Evolutionary conservation across 2,113 vertebrate species (phyloP), one percentile per base, ranked within the genome.

Genomic region (Pangasianodon gigas): DNA sequence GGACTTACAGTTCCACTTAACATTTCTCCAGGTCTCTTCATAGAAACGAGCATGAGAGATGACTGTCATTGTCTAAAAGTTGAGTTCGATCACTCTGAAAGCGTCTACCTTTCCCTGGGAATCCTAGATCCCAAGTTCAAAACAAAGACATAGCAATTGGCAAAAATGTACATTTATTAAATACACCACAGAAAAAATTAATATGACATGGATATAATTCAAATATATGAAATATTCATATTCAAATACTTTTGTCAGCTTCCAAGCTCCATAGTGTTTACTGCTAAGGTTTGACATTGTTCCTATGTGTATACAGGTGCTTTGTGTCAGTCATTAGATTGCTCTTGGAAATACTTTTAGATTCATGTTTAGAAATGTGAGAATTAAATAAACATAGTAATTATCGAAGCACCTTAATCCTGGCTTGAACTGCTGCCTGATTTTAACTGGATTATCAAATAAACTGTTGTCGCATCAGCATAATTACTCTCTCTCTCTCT

Each of bases 381-480:
- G 56, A 60, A 75, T 60, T 75, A 87, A 87, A 62, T 79, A 87
- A 62, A 80, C 56, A 58, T 48, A 41, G 56, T 41, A 65, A 44
- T 32, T 41, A 75, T 24, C 29, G 5, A 81, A 24, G 75, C 32
- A 26, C 52, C 60, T 85, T 62, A 44, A 18, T n/a, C 56, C 26
- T 48, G 37, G 26, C 54, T 65, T 81, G 58, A 88, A 81, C 54
- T 67, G 56, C 75, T 65, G 87, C 44, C 46, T 46, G 62, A 26
- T 88, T 62, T 41, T 82, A 81, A 81, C 77, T 10, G 11, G 11
- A 81, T 88, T 51, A 81, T 67, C 74, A 79, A 37, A 87, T 58
- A 87, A 65, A 54, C 9, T 41, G 51, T 3, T 56, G 54, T 60
- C 29, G 65, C 41, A 51, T 65, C 54, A 87, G 80, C 74, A 87